Conservation (phyloP, 2,888 invertebrate species). For the Coecobrya sp. region DNA sequence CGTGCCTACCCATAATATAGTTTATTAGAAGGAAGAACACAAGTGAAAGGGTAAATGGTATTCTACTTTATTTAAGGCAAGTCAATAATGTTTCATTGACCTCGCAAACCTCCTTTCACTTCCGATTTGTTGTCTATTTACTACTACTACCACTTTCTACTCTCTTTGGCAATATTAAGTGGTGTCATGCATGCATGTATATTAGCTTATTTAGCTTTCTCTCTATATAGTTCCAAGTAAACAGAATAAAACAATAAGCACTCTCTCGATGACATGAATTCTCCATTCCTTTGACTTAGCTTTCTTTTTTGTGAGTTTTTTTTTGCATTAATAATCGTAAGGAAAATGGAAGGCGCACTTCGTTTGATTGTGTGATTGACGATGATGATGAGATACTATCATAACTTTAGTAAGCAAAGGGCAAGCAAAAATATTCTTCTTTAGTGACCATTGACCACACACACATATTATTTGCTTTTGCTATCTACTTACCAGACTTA, state of each 20-base stretch:
- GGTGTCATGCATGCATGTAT: not conserved
- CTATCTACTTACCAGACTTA: conserved; percentile 83
- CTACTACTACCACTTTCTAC: not conserved
- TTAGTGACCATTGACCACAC: not conserved
- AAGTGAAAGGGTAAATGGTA: not conserved
- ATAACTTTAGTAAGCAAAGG: not conserved
- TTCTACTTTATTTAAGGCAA: conserved; percentile 29
- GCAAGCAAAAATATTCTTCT: not conserved
- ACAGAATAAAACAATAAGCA: not conserved
- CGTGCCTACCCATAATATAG: not conserved
- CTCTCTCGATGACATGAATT: not conserved
- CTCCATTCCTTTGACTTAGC: not conserved
- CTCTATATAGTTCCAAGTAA: not conserved
- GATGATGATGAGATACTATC: conserved; percentile 4
- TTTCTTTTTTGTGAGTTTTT: not conserved
- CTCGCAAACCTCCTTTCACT: conserved; percentile 43
- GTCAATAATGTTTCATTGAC: conserved; percentile 69
- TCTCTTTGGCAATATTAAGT: not conserved
- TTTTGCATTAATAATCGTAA: conserved; percentile 9
- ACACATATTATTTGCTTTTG: not conserved
- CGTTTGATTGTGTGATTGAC: not conserved
- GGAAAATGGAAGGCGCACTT: not conserved
- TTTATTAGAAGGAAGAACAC: not conserved
- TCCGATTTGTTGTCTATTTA: conserved; percentile 53
- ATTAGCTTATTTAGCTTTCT: too few species aligned